A percentile compares a stretch with the other conserved stretches of the same genome.
Conservation (phyloP, 2,888 invertebrate genomes). For the Pseudanteris insignis region DNA sequence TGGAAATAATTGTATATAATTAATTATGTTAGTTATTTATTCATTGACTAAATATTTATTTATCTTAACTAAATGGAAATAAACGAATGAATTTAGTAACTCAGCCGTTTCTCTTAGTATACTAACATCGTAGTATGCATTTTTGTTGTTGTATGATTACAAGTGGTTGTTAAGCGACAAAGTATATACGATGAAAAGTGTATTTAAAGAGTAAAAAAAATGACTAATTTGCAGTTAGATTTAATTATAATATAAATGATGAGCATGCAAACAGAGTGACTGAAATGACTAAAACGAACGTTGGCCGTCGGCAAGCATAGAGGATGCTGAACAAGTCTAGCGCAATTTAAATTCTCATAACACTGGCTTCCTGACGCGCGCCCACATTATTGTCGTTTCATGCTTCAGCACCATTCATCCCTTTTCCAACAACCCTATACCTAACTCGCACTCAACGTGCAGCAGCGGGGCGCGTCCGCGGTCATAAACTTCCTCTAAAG, state of each 20-base stretch:
- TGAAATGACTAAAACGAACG: constrained; percentile 25
- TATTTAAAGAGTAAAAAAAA: no score
- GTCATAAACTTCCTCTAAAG: constrained; percentile 55
- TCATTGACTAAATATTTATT: no score
- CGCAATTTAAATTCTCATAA: constrained; percentile 51
- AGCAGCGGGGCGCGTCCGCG: constrained; percentile 50
- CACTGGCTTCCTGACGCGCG: constrained; percentile 47
- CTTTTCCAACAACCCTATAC: constrained; percentile 48
- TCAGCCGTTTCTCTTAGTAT: no score
- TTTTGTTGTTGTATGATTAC: no score
- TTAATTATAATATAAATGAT: background rate
- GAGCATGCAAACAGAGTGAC: constrained; percentile 2
- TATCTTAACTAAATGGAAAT: no score
- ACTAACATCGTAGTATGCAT: no score
- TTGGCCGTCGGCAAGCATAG: constrained; percentile 57
- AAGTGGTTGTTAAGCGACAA: no score
- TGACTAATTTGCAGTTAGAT: no score
- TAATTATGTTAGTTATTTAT: no score
- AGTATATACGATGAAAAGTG: no score
- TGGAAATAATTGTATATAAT: no score
- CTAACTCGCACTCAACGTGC: constrained; percentile 47
- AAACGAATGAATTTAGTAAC: no score
- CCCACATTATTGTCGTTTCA: constrained; percentile 48
- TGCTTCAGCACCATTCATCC: constrained; percentile 47
- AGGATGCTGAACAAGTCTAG: constrained; percentile 45